These are phyloP conservation scores for Pseudococcus longispinus DNA, from an alignment of 2,888 invertebrate species.

Conservation along the genomic window DNA sequence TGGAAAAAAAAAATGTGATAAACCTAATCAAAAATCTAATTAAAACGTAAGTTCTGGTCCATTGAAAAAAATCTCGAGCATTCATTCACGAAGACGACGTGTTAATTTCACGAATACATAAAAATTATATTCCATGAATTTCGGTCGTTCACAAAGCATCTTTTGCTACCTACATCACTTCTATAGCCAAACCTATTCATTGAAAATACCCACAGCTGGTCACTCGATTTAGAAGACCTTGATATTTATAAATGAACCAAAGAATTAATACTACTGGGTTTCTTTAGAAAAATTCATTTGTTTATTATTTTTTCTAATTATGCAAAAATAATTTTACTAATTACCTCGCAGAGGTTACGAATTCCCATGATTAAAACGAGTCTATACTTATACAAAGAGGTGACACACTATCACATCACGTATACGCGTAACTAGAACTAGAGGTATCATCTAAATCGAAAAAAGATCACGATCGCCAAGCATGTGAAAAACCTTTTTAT, in stretches of 20 bases:
- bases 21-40: neutral
- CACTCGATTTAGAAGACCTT: neutral
- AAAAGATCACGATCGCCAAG: neutral
- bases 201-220: neutral
- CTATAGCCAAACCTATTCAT: neutral
- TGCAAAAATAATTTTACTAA: neutral
- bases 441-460: neutral
- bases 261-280: neutral
- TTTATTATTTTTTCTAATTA: neutral
- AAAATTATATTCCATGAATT: neutral
- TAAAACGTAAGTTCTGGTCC: neutral
- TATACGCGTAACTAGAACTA: neutral
- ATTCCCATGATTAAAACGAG: neutral
- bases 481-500: neutral
- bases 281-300: neutral
- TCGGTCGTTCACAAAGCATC: neutral
- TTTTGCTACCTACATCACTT: neutral
- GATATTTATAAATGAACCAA: neutral
- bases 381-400: neutral
- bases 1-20: neutral
- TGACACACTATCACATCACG: neutral
- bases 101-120: neutral
- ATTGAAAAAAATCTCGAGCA: neutral
- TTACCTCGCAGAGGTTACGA: neutral
- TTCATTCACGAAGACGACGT: neutral